Base-by-base conservation (phyloP, 2,113 vertebrate species). In the Spheniscus mendiculus region DNA sequence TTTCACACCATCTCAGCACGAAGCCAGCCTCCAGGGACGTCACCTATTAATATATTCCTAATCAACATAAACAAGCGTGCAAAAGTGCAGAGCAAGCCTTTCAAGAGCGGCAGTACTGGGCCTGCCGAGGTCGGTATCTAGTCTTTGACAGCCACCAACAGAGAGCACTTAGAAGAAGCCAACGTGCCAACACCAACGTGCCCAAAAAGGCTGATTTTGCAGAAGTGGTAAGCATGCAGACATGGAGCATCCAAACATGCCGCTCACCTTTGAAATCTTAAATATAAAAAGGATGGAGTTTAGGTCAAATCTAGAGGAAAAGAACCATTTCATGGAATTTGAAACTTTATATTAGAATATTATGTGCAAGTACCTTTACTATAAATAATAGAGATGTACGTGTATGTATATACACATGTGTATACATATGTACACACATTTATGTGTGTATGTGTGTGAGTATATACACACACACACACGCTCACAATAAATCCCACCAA, bases 221-320 rank as follows among this genome's bases (percentile, higher is more conserved):
- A 50, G 29, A 83, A 76, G 32, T 23, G 12, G 17, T 38, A 73
- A 70, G 34, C 27, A 13, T 6, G 32, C 36, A 77, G 45, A 40
- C 23, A 7, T 4, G 19, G 45, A 76, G 38, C 26, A 71, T 18
- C 5, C 15, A 69, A 84, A 81, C 22, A 27, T 9, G 38, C 9
- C 27, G 29, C 25, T 58, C 1, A 0, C 12, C 83, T 90, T 67
- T 2, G 2, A 90, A 88, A 86, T 15, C 22, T 44, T 90, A 18
- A 63, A 44, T 25, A n/a, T 12, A 36, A 66, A 55, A 90, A 10
- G 1, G 29, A 34, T 73, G 42, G 6, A 22, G 25, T 79, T 92
- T 50, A 78, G 21, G 12, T 65, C 15, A 77, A 44, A 91, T 85
- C 38, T 52, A 71, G 87, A 89, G 40, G 70, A 83, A 90, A 95